Evolutionary conservation across 2,797 vertebrate species (phyloP).

Genomic region (Meriones psammophilus): DNA sequence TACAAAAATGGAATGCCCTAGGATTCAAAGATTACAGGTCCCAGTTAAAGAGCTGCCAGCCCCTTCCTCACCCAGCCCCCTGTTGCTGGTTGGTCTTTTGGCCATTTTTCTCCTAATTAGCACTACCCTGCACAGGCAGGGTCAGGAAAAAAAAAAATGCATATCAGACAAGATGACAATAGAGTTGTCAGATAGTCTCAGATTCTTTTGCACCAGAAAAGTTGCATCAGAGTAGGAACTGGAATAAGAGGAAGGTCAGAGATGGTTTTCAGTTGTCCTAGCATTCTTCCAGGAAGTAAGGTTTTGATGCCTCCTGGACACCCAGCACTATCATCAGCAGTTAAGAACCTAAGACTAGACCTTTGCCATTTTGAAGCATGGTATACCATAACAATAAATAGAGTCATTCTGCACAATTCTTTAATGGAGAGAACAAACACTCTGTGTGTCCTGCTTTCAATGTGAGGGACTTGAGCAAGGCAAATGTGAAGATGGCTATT

Average conservation of each 20-base stretch:
- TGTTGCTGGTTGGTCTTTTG: background rate
- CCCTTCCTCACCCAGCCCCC: background rate
- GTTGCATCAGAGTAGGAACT: background rate
- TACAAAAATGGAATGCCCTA: background rate
- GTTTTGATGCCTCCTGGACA: constrained; percentile 14
- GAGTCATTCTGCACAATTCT: background rate
- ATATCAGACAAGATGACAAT: background rate
- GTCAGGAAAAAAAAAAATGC: background rate
- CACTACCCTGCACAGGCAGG: background rate
- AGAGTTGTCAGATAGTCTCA: background rate
- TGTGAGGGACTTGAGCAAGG: background rate
- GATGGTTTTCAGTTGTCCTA: background rate
- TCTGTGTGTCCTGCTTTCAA: background rate
- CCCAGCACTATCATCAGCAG: background rate
- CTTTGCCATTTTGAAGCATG: background rate
- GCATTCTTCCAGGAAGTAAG: background rate
- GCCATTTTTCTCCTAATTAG: constrained; percentile 24
- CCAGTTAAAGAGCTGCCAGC: background rate
- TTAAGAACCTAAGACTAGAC: background rate
- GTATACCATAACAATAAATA: background rate
- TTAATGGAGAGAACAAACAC: background rate
- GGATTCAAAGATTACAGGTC: background rate
- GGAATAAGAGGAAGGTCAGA: background rate
- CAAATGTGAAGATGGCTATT: background rate
- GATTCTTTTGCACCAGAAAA: background rate